Evolutionary conservation across 2,113 vertebrate genomes (phyloP), one percentile per base, ranked within the genome.

Genomic region (Cygnus buccinator): DNA sequence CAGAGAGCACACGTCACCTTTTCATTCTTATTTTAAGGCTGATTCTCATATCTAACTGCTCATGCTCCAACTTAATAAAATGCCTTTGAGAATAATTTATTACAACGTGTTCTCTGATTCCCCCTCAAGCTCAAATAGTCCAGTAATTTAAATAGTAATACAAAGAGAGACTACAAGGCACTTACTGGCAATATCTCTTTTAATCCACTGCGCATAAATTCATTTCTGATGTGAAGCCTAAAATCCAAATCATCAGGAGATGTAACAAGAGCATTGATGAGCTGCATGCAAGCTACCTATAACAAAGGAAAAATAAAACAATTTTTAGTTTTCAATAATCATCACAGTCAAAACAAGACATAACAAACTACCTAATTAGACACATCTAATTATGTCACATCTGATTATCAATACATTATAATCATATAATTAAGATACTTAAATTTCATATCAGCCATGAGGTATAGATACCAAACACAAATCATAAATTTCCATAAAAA

Each of bases 221-320:
- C 99, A 98, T 99, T 99, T 98, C 99, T 99, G 97, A 99, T 99
- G 96, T 99, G 99, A 95, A 99, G 99, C 96, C 99, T 98, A 96
- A 99, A 98, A 98, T 99, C 99, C 98, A 99, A 97, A 96, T 99
- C 99, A 97, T 99, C 99, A 92, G 99, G 99, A 97, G 99, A 99
- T 48, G 99, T 99, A 97, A 99, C 98, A 4, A 99, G 98, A 78
- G 99, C 99, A 97, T 99, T 99, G 98, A 99, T 99, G 95, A 99
- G 98, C 97, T 99, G 99, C 99, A 99, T 99, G 89, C 99, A 99
- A 59, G 99, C 99, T 94, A 99, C 99, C 99, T 99, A 94, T 52
- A 98, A 98, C 2, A 98, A 37, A 98, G 58, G 74, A 83, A 94
- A 82, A 83, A 88, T 80, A 41, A 94, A 74, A 70, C 25, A 46